phyloP scores from a whole-genome alignment of 2,113 vertebrate species.

The Theristicus caerulescens region DNA sequence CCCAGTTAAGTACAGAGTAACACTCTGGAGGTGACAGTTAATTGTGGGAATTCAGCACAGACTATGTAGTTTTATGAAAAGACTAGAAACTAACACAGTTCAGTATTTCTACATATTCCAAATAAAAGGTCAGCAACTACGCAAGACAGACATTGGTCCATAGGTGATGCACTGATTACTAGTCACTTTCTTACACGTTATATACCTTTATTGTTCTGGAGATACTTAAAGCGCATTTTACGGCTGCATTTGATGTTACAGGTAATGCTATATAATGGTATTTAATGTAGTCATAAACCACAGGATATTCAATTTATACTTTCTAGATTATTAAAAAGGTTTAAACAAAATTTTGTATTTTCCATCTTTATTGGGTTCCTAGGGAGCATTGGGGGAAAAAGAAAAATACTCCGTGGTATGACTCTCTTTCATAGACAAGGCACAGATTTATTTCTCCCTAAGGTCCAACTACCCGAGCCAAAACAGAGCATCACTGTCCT shows the following conservation, averaged over 20 bases:
- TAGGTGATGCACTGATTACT: background rate
- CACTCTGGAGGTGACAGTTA: background rate
- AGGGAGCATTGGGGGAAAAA: background rate
- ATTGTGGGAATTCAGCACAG: background rate
- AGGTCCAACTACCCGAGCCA: background rate
- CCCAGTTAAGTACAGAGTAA: background rate
- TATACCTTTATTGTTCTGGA: background rate
- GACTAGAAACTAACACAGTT: background rate
- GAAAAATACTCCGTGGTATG: background rate
- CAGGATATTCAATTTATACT: background rate
- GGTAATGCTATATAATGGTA: constrained; percentile 9
- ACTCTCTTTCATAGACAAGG: background rate
- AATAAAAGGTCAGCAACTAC: background rate
- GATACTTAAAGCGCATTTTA: background rate
- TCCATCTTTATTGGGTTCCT: background rate
- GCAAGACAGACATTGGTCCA: background rate
- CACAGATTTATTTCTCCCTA: background rate
- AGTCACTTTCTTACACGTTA: background rate
- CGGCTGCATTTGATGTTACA: background rate
- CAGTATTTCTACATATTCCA: background rate
- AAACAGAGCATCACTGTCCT: background rate
- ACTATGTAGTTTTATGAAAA: background rate
- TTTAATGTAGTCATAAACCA: constrained; percentile 27
- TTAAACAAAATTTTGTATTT: background rate
- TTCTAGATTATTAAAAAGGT: background rate